A percentile compares a stretch with the other conserved stretches of the same genome.
These are phyloP conservation scores for Limanda limanda DNA, from an alignment of 2,113 vertebrate genomes.

Conservation along the genomic window DNA sequence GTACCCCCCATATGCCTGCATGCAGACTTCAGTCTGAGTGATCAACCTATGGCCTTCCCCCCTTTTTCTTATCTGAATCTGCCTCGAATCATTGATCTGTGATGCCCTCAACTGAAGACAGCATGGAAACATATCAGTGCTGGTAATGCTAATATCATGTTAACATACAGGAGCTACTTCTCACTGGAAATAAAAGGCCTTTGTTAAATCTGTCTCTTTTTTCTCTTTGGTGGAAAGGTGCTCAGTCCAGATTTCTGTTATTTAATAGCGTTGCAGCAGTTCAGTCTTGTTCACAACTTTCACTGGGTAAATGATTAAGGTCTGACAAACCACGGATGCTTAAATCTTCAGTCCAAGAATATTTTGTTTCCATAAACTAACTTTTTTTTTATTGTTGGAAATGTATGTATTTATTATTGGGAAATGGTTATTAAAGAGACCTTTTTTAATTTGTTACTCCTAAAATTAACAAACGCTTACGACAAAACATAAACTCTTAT, in stretches of 20 bases:
- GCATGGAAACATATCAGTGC: slow-evolving; percentile 37
- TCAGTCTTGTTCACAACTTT: no score
- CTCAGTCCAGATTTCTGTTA: not conserved
- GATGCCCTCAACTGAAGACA: slow-evolving; percentile 42
- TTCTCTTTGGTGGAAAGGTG: not conserved
- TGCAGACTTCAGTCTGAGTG: slow-evolving; percentile 37
- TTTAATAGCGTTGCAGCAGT: not conserved
- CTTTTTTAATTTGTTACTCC: no score
- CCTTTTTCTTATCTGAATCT: slow-evolving; percentile 49
- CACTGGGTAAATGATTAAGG: not conserved
- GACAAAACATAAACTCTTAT: no score
- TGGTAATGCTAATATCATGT: slow-evolving; percentile 24
- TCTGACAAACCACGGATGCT: not conserved
- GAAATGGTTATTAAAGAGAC: no score
- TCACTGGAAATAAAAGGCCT: slow-evolving; percentile 67
- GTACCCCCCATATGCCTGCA: slow-evolving; percentile 46
- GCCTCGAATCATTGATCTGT: slow-evolving; percentile 34
- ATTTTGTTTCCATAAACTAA: no score
- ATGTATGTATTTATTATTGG: no score
- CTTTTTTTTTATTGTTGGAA: no score
- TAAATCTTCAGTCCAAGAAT: no score
- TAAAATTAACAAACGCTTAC: no score
- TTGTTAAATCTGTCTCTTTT: slow-evolving; percentile 18
- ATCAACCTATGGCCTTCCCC: slow-evolving; percentile 70
- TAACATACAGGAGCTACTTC: slow-evolving; percentile 14